Evolutionary conservation across 2,113 vertebrate species (phyloP).

Genomic region (Oreotrochilus melanogaster): DNA sequence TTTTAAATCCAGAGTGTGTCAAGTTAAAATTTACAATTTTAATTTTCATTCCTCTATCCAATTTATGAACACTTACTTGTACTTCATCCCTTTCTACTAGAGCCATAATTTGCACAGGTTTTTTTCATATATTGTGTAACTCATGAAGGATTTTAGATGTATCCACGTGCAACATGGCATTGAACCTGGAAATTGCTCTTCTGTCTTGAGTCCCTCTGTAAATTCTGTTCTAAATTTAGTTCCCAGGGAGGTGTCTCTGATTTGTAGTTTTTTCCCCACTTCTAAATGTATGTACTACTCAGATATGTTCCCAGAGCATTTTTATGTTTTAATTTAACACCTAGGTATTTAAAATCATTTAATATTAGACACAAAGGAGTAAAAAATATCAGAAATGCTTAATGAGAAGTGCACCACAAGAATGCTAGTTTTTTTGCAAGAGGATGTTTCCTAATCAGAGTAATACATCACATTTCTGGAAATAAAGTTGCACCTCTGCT

Average conservation of each 20-base stretch:
- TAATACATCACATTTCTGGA: not conserved
- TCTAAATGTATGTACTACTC: not conserved
- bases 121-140: constrained; percentile 16
- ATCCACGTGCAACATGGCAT: not conserved
- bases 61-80: constrained; percentile 30
- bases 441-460: not conserved
- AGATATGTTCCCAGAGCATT: not conserved
- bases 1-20: not conserved
- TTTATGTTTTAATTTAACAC: not conserved
- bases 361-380: not conserved
- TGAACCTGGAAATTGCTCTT: constrained; percentile 48
- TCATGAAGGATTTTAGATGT: constrained; percentile 29
- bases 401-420: not conserved
- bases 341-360: not conserved
- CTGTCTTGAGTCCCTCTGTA: not conserved
- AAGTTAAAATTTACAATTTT: constrained; percentile 51
- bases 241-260: not conserved
- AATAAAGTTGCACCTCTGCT: not conserved
- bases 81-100: not conserved
- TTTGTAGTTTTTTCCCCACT: not conserved
- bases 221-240: constrained; percentile 2
- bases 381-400: not conserved
- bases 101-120: constrained; percentile 1
- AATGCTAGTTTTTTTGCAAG: not conserved
- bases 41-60: constrained; percentile 18